These are phyloP conservation scores for Rhadina sibilatrix DNA, from an alignment of 2,113 vertebrate species.

Conservation along the genomic window DNA sequence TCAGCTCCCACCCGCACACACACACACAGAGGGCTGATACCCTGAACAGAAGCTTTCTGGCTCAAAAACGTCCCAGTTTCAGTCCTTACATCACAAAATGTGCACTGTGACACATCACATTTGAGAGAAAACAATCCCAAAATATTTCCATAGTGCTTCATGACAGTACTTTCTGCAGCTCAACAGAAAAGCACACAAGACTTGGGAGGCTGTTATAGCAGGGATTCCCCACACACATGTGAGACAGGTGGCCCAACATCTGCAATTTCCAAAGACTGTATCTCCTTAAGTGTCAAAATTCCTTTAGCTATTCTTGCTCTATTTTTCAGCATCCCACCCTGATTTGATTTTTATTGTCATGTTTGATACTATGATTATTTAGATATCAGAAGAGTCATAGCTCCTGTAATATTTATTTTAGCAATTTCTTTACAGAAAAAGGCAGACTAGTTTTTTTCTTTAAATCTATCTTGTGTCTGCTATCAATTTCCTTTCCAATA, in stretches of 20 bases:
- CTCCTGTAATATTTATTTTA: neutral
- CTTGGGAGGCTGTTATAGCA: neutral
- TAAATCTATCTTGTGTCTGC: neutral
- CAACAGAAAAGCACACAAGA: neutral
- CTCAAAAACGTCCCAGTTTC: neutral
- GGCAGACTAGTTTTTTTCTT: neutral
- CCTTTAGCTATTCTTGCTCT: neutral
- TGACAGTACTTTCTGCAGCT: neutral
- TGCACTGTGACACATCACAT: neutral
- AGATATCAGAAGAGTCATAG: neutral
- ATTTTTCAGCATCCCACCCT: neutral
- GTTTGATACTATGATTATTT: neutral
- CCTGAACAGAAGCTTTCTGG: neutral
- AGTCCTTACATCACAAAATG: neutral
- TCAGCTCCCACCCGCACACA: neutral
- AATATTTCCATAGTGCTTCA: neutral
- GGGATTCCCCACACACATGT: neutral
- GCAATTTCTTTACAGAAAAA: neutral
- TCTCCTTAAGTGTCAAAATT: neutral
- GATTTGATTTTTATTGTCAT: neutral
- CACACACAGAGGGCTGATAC: fast-evolving
- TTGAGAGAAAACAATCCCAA: neutral
- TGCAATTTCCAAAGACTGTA: neutral
- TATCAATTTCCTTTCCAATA: neutral
- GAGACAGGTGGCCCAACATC: neutral